These are phyloP conservation scores for Carassius auratus DNA, from an alignment of 2,113 vertebrate species.

Conservation along the genomic window DNA sequence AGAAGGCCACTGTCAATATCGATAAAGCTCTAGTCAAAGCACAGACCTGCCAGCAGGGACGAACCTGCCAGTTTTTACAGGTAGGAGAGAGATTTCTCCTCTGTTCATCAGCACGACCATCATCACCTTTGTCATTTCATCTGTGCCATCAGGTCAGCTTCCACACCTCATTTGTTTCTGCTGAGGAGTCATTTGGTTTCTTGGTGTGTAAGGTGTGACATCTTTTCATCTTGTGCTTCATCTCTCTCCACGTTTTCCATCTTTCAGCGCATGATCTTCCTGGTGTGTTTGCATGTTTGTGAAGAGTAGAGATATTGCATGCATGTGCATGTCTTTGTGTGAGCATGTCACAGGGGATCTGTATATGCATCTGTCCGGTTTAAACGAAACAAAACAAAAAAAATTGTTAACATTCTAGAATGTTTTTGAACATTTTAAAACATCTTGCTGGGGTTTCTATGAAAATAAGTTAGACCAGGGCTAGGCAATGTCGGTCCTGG, in stretches of 20 bases:
- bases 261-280: conserved; percentile 9
- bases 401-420: background rate
- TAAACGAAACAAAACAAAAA: too few relatives aligned
- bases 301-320: background rate
- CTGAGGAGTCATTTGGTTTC: background rate
- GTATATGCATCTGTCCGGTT: background rate
- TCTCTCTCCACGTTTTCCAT: background rate
- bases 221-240: conserved; percentile 3
- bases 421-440: background rate
- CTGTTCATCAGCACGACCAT: conserved; percentile 33
- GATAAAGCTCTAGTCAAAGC: conserved; percentile 95
- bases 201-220: conserved; percentile 15
- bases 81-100: conserved; percentile 74
- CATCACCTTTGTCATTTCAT: conserved; percentile 32
- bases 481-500: too few relatives aligned
- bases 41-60: conserved; percentile 91
- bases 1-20: conserved; percentile 92
- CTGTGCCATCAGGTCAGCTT: conserved; percentile 2
- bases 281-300: conserved; percentile 21
- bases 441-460: background rate
- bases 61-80: conserved; percentile 96
- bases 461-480: background rate
- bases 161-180: conserved; percentile 16
- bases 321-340: background rate
- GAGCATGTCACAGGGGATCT: background rate